These are phyloP conservation scores for Hypomecis atomaria DNA, from an alignment of 2,888 invertebrate species.

Conservation along the genomic window DNA sequence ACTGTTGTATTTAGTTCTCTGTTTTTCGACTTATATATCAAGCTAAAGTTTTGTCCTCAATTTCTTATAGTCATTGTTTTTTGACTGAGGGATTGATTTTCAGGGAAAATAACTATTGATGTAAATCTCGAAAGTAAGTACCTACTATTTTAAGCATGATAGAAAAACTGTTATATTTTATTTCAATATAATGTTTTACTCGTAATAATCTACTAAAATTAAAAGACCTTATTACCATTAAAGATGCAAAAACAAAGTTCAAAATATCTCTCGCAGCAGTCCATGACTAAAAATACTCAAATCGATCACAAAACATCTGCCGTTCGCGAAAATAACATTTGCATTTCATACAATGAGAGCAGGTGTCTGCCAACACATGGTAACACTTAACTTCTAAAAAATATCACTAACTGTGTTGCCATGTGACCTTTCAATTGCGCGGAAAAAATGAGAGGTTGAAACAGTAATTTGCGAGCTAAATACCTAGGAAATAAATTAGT, in stretches of 20 bases:
- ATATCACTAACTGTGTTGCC: conserved; percentile 7
- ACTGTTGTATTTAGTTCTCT: too few species aligned
- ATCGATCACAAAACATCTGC: conserved; percentile 50
- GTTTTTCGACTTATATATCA: too few species aligned
- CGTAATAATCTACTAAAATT: too few species aligned
- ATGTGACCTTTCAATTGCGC: conserved; percentile 19
- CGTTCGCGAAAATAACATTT: conserved; percentile 46
- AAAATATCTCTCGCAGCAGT: conserved; percentile 10
- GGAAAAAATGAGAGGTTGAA: conserved; percentile 17
- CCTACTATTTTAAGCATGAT: too few species aligned
- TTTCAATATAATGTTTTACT: too few species aligned
- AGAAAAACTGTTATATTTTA: too few species aligned
- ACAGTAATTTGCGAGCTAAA: not conserved
- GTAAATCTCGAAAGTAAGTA: too few species aligned
- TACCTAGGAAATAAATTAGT: conserved; percentile 6
- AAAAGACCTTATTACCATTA: too few species aligned
- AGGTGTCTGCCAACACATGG: conserved; percentile 49
- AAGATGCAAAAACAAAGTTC: not conserved
- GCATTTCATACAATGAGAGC: conserved; percentile 44
- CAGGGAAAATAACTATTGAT: too few species aligned
- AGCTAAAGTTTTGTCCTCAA: too few species aligned
- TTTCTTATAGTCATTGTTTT: too few species aligned
- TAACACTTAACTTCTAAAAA: conserved; percentile 22
- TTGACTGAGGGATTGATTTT: too few species aligned
- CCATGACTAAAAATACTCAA: conserved; percentile 20